phyloP scores from a whole-genome alignment of 1,140 invertebrate species.

The Onthophagus taurus region DNA sequence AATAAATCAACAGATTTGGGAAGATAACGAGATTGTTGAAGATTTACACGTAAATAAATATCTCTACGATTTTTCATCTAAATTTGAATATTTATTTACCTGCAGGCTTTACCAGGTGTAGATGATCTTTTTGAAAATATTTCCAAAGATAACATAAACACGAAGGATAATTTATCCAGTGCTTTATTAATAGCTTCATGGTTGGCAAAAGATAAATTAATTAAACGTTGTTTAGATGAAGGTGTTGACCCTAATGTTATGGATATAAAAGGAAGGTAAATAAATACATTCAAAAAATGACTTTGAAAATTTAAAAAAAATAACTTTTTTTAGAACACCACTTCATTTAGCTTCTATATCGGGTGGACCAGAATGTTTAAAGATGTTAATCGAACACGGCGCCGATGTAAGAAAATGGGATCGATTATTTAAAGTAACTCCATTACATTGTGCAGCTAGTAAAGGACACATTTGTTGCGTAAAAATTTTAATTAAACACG shows the following conservation, averaged over 20 bases:
- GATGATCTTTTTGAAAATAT: slow-evolving; percentile 9
- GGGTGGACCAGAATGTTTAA: slow-evolving; percentile 54
- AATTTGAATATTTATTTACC: not conserved
- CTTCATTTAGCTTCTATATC: slow-evolving; percentile 67
- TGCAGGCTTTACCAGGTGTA: slow-evolving; percentile 1
- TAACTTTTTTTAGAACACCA: slow-evolving; percentile 48
- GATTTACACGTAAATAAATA: not conserved
- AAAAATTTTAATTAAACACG: slow-evolving; percentile 50
- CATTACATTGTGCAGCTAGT: slow-evolving; percentile 67
- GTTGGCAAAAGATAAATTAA: slow-evolving; percentile 39
- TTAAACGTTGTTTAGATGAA: slow-evolving; percentile 37
- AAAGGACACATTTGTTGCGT: slow-evolving; percentile 48
- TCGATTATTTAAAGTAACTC: slow-evolving; percentile 52
- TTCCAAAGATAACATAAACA: not conserved
- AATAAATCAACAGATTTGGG: not conserved
- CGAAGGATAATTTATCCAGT: slow-evolving; percentile 1
- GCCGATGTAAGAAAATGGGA: slow-evolving; percentile 62
- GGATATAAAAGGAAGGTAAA: slow-evolving; percentile 44
- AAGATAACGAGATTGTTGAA: not conserved
- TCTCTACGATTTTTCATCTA: not conserved
- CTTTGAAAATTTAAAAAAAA: not conserved
- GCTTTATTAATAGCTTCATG: slow-evolving; percentile 32
- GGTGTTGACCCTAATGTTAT: slow-evolving; percentile 37
- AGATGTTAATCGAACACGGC: slow-evolving; percentile 51
- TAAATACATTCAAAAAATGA: not conserved